Conservation (phyloP, 2,113 vertebrate species). For the Zootoca vivipara region DNA sequence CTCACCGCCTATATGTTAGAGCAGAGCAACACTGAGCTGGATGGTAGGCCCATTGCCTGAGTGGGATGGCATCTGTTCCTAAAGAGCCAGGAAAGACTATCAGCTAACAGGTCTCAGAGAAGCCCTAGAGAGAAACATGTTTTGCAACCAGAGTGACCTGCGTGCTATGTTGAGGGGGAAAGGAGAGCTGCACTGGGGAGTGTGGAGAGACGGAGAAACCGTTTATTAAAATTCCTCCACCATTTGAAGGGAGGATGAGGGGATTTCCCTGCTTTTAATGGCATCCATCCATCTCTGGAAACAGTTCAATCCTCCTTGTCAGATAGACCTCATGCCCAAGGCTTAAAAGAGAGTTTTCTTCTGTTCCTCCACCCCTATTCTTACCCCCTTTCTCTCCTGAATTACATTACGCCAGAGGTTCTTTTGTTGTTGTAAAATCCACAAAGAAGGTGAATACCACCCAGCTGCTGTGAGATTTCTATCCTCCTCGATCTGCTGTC, state of each 20-base stretch:
- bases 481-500: neutral
- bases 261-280: slow-evolving; percentile 37
- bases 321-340: neutral
- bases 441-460: neutral
- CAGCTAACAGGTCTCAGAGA: neutral
- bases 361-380: neutral
- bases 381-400: neutral
- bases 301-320: neutral
- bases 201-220: neutral
- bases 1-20: neutral
- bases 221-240: slow-evolving; percentile 2
- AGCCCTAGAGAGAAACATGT: neutral
- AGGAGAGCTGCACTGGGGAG: neutral
- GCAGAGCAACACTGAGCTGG: neutral
- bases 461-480: neutral
- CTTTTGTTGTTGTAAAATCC: slow-evolving; percentile 10
- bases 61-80: neutral
- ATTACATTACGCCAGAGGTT: neutral
- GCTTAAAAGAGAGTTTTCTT: neutral
- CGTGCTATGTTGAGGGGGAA: neutral
- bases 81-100: neutral
- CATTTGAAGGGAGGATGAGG: slow-evolving; percentile 14
- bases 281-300: neutral
- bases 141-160: slow-evolving; percentile 2
- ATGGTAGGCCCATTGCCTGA: neutral